Conservation (phyloP, 2,888 invertebrate species). For the Campoplex nolae region DNA sequence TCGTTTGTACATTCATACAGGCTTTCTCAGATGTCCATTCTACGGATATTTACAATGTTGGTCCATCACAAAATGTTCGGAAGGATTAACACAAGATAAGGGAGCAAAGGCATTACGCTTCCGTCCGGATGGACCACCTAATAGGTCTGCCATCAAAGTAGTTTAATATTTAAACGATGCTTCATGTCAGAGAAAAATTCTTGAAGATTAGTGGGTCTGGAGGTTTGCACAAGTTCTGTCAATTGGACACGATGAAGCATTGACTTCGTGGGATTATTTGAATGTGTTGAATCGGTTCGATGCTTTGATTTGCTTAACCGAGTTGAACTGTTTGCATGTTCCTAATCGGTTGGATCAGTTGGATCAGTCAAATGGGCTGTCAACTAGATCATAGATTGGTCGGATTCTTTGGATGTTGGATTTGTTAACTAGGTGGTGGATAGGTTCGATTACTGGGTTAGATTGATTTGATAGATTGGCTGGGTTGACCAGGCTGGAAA, state of each 20-base stretch:
- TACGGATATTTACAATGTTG: background rate
- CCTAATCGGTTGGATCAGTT: background rate
- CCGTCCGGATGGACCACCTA: background rate
- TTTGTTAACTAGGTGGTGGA: background rate
- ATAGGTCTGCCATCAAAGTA: background rate
- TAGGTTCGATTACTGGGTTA: too few relatives aligned
- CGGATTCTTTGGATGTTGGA: background rate
- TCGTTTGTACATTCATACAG: conserved; percentile 6
- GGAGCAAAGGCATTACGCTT: background rate
- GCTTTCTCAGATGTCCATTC: background rate
- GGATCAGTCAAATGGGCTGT: too few relatives aligned
- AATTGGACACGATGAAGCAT: background rate
- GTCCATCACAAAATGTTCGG: background rate
- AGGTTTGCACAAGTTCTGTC: background rate
- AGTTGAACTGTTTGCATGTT: background rate
- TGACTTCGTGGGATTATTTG: background rate
- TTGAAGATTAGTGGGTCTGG: background rate
- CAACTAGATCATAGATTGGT: too few relatives aligned
- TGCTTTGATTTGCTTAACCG: background rate
- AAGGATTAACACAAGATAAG: background rate
- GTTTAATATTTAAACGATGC: background rate
- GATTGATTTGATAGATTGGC: too few relatives aligned
- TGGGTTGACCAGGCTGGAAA: too few relatives aligned
- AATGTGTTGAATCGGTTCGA: background rate
- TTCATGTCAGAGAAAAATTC: background rate